A percentile compares a stretch with the other conserved stretches of the same genome.
phyloP scores from a whole-genome alignment of 2,888 invertebrate species.

The Hirtodrosophila cameraria region DNA sequence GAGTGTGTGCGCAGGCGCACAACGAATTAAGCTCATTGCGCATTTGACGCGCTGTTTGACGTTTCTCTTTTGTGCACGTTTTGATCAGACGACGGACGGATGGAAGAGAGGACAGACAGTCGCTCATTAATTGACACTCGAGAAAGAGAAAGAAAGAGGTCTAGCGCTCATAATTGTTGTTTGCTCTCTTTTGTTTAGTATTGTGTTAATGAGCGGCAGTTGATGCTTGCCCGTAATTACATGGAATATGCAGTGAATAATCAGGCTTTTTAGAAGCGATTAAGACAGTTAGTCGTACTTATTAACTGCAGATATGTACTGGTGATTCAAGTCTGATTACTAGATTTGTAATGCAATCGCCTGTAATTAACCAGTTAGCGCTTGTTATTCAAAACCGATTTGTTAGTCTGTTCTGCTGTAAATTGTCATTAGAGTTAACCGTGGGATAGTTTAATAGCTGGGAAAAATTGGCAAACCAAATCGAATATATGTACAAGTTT shows the following conservation, averaged over 20 bases:
- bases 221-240: slow-evolving; percentile 55
- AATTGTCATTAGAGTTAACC: slow-evolving; percentile 56
- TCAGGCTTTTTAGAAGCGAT: slow-evolving; percentile 67
- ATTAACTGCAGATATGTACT: slow-evolving; percentile 3
- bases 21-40: slow-evolving; percentile 78
- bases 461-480: slow-evolving; percentile 7
- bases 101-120: slow-evolving; percentile 21
- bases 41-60: slow-evolving; percentile 81
- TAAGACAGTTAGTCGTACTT: slow-evolving; percentile 42
- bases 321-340: slow-evolving; percentile 18
- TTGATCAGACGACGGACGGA: slow-evolving; percentile 12
- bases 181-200: slow-evolving; percentile 21
- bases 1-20: slow-evolving; percentile 54
- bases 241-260: slow-evolving; percentile 62
- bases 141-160: neutral
- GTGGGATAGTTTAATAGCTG: slow-evolving; percentile 53
- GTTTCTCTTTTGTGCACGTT: slow-evolving; percentile 68
- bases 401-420: slow-evolving; percentile 19
- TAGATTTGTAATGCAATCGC: slow-evolving; percentile 64
- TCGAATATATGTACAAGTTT: neutral
- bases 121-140: slow-evolving; percentile 74
- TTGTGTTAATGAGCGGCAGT: neutral
- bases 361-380: slow-evolving; percentile 74
- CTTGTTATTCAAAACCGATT: slow-evolving; percentile 71
- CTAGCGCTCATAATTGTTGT: slow-evolving; percentile 23